Evolutionary conservation across 1,140 invertebrate genomes (phyloP).

Genomic region (Trichonephila inaurata): DNA sequence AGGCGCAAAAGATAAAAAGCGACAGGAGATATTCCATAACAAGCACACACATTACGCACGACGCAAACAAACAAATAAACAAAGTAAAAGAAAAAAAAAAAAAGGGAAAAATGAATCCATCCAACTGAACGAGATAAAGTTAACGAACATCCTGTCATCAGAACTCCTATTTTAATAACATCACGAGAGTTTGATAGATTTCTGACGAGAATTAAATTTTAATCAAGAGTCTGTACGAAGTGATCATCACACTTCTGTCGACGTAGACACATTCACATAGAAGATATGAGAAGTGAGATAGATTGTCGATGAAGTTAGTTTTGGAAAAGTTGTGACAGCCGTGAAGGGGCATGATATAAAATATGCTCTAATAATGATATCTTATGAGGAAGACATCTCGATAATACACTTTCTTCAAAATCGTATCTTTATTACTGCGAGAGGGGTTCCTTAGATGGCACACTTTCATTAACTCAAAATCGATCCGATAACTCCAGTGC

Average conservation of each 20-base stretch:
- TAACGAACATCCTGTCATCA: conserved; percentile 57
- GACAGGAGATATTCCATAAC: conserved; percentile 9
- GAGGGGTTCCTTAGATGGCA: background rate
- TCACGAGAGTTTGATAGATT: conserved; percentile 59
- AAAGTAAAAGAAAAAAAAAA: background rate
- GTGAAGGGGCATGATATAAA: conserved; percentile 16
- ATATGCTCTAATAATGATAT: conserved; percentile 57
- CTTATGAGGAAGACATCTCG: conserved; percentile 1
- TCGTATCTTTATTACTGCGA: conserved; percentile 29
- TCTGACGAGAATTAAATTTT: conserved; percentile 67
- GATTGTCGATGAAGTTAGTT: conserved; percentile 47
- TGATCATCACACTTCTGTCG: conserved; percentile 23
- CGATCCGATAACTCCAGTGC: no score
- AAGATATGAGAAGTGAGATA: conserved; percentile 40
- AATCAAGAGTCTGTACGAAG: conserved; percentile 13
- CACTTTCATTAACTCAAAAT: background rate
- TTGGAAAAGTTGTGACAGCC: conserved; percentile 51
- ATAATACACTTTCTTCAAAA: conserved; percentile 56
- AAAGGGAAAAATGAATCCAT: background rate
- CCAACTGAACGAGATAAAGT: conserved; percentile 49
- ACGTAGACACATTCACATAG: background rate
- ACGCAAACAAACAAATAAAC: background rate
- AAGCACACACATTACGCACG: background rate
- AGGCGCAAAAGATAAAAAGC: conserved; percentile 1
- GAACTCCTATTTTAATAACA: conserved; percentile 54